Evolutionary conservation across 2,888 invertebrate genomes (phyloP), one percentile per base, ranked within the genome.

Genomic region (Synergus umbraculus): DNA sequence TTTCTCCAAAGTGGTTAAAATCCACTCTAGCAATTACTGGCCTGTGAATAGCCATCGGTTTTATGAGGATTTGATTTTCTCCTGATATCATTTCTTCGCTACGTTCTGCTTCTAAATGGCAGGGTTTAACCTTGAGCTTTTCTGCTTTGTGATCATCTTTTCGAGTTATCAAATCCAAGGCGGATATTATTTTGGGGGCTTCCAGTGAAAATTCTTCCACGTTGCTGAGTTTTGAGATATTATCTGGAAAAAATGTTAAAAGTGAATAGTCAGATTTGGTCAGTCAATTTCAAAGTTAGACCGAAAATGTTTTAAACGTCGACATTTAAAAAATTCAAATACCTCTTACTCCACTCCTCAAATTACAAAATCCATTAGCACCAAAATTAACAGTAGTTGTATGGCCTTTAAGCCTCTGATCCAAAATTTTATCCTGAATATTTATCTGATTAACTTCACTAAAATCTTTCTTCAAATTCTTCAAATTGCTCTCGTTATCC

Each of bases 361-460:
- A 76, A 43, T 79, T 76, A 12, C 66, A 81, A 69, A 67, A 76
- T 73, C 83, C 81, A 65, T 83, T 81, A 77, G 82, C 81, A 13
- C 84, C 85, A 29, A 89, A 87, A 83, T 88, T 89, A n/a, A 89
- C 87, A 37, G 88, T 88, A 5, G 89, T 88, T 22, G 87, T 87
- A 82, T 89, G 89, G 1, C 86, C 84, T 66, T 84, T 83, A 58
- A 84, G 82, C 44, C 83, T 84, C 77, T 78, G 83, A 58, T 82
- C 82, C n/a, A 80, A 79, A 15, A 58, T n/a, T 76, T 79, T 81
- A 73, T 81, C 77, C 60, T 79, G 49, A 49, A n/a, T 66, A 76
- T 78, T 82, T 67, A 60, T 37, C 76, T 78, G 78, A 73, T 22
- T 22, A 15, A 76, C 77, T 58, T 78, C 67, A 60, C 10, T 37